Evolutionary conservation across 2,888 invertebrate species (phyloP), one percentile per base, ranked within the genome.

Genomic region (Cyclophora punctaria): DNA sequence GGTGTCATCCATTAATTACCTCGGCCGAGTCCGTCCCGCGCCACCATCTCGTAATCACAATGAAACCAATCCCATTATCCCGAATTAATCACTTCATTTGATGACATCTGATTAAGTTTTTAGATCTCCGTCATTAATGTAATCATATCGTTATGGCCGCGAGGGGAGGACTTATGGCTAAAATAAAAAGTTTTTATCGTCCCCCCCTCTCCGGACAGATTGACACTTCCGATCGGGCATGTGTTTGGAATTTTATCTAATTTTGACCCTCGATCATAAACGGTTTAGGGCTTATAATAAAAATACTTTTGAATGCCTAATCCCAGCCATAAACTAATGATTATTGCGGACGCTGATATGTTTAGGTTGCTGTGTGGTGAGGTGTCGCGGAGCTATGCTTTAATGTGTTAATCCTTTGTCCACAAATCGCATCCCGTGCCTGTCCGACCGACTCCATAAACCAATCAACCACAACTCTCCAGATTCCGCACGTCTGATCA

Each of bases 401-500:
- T 37, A 37, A 37, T 37, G 37, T 37, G 42, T 48, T n/a, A 47
- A 5, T 45, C 43, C 51, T 51, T 52, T 47, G 49, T 56, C 55
- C 52, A 56, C 58, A 55, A 53, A 59, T 55, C 53, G 53, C 46
- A 51, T 53, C 52, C 48, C 41, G 41, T 47, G 48, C 50, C 49
- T 20, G 20, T 5, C 49, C 46, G 49, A 45, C 47, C 47, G 47
- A 49, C 51, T 52, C 59, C 50, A 58, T 71, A 71, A 78, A 73
- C 75, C 75, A 75, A 77, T 76, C 73, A 69, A 67, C 64, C 58
- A 48, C 62, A 65, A 66, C 63, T 65, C 64, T 64, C 56, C 37
- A 37, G 37, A 37, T 37, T 37, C 37, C 66, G 60, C 71, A 74
- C 69, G 72, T 79, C 71, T 75, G 79, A 82, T 80, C 81, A 79